phyloP scores from a whole-genome alignment of 1,140 invertebrate species.

The Drosophila tani region DNA sequence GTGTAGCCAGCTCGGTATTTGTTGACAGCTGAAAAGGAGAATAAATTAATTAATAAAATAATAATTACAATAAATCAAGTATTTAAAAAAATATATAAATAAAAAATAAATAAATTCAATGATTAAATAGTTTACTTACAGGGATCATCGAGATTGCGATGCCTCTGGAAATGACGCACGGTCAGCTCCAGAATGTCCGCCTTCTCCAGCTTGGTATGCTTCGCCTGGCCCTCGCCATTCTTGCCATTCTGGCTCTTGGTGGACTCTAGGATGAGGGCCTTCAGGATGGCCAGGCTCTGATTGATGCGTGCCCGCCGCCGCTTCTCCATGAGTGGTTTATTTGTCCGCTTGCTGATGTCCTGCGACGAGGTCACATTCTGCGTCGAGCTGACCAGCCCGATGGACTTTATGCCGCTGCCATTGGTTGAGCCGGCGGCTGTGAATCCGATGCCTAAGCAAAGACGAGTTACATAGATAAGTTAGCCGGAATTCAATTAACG shows the following conservation, averaged over 20 bases:
- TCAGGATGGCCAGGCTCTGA: slow-evolving; percentile 93
- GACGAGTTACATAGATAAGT: not conserved
- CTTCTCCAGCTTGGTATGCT: slow-evolving; percentile 94
- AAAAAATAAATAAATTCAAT: not conserved
- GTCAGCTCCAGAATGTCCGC: slow-evolving; percentile 97
- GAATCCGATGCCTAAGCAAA: slow-evolving; percentile 71
- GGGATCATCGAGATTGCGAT: slow-evolving; percentile 88
- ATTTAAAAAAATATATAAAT: slow-evolving; percentile 1
- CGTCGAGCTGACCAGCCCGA: slow-evolving; percentile 80
- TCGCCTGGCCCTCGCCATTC: slow-evolving; percentile 88
- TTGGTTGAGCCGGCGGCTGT: slow-evolving; percentile 72
- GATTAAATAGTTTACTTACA: slow-evolving; percentile 84
- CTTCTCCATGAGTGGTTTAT: slow-evolving; percentile 97
- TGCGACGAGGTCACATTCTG: slow-evolving; percentile 84
- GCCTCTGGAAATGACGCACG: slow-evolving; percentile 93
- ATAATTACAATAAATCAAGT: too few relatives aligned
- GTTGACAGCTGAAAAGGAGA: slow-evolving; percentile 85
- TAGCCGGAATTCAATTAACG: slow-evolving; percentile 3
- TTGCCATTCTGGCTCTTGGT: slow-evolving; percentile 86
- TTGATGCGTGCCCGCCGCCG: slow-evolving; percentile 94
- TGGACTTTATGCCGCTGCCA: slow-evolving; percentile 79
- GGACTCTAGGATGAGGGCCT: slow-evolving; percentile 91
- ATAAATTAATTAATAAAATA: too few relatives aligned
- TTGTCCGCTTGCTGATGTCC: slow-evolving; percentile 87
- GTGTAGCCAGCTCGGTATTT: slow-evolving; percentile 90